Conservation (phyloP, 2,113 vertebrate species). For the Burhinus oedicnemus region DNA sequence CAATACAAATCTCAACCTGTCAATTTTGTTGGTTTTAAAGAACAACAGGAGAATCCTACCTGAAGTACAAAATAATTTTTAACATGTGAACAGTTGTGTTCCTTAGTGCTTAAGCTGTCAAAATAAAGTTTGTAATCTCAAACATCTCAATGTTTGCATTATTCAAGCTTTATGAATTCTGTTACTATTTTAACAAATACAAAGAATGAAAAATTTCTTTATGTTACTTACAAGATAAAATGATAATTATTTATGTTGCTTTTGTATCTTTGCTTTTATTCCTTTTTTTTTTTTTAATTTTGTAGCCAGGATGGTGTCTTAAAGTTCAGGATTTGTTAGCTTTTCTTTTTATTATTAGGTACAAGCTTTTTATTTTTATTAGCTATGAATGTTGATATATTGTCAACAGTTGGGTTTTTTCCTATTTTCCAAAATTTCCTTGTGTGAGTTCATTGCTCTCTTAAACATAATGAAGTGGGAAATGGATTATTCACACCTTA, state of each 20-base stretch:
- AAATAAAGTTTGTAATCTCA: neutral
- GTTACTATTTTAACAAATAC: neutral
- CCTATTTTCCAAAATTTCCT: neutral
- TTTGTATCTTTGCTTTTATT: neutral
- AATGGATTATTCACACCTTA: neutral
- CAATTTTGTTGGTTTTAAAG: neutral
- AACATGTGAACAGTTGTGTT: neutral
- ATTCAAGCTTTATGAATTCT: neutral
- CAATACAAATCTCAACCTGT: neutral
- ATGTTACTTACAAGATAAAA: neutral
- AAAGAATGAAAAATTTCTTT: neutral
- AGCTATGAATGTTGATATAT: neutral
- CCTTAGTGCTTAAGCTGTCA: neutral
- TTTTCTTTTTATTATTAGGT: neutral
- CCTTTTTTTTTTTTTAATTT: neutral
- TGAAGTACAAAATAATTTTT: neutral
- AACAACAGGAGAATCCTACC: neutral
- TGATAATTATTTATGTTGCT: neutral
- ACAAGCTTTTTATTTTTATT: neutral
- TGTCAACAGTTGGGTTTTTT: neutral
- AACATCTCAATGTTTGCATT: neutral
- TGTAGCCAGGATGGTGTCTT: fast-evolving
- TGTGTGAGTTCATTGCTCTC: neutral
- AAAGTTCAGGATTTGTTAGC: fast-evolving
- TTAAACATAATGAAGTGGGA: neutral